Evolutionary conservation across 2,113 vertebrate genomes (phyloP).

Genomic region (human (Homo sapiens)): DNA sequence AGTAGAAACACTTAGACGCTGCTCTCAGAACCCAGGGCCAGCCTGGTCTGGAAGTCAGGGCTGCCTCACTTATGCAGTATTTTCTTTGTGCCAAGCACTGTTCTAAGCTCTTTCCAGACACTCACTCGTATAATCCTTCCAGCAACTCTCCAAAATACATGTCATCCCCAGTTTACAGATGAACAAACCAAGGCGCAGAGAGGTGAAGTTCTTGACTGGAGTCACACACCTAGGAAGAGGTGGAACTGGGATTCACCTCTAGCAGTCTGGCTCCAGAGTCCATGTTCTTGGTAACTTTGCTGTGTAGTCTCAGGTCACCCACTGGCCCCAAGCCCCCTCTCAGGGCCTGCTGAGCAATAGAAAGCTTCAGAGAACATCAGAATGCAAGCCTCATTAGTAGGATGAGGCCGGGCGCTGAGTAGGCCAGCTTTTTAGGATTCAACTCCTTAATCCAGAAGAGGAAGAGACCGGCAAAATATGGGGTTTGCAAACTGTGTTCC

Average conservation of each 20-base stretch:
- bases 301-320: rapidly evolving
- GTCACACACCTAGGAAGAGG: not conserved
- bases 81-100: not conserved
- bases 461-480: not conserved
- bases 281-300: rapidly evolving
- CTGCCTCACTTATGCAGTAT: rapidly evolving
- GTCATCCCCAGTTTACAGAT: not conserved
- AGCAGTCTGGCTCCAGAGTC: not conserved
- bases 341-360: too few species aligned
- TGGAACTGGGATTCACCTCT: not conserved
- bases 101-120: not conserved
- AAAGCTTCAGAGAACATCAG: not conserved
- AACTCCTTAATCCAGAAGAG: not conserved
- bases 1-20: too few species aligned
- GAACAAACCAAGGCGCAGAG: not conserved
- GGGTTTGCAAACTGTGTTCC: not conserved
- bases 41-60: not conserved
- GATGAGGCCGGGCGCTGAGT: not conserved
- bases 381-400: not conserved
- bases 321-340: not conserved
- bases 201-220: not conserved
- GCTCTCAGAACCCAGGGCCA: not conserved
- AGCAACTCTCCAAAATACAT: not conserved
- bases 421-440: not conserved
- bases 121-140: not conserved